Percentiles rank a stretch among this genome's conserved stretches.
Evolutionary conservation across 1,140 invertebrate genomes (phyloP).

Genomic region (Tetranychus urticae): DNA sequence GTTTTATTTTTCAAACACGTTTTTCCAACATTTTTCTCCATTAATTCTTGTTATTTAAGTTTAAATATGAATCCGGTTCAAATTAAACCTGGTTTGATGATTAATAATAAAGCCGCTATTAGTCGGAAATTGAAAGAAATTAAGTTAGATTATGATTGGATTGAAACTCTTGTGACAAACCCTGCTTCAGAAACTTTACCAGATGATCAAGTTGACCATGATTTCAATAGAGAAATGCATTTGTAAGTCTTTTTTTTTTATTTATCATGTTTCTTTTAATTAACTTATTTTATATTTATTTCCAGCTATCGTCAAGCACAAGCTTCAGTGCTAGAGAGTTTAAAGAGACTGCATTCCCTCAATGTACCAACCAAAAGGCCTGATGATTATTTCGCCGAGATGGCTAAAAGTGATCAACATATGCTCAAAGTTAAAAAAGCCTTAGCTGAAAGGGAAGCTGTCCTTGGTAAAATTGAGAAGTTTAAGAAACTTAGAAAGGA

Average conservation of each 20-base stretch:
- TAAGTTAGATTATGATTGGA: slow-evolving; percentile 47
- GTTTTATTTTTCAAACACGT: too few species aligned
- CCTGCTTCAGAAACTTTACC: slow-evolving; percentile 28
- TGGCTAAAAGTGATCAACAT: slow-evolving; percentile 89
- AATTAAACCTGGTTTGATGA: neutral
- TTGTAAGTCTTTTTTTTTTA: slow-evolving; percentile 28
- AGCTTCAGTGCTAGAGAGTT: slow-evolving; percentile 47
- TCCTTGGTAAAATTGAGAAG: slow-evolving; percentile 60
- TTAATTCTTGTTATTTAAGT: too few species aligned
- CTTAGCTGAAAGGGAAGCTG: slow-evolving; percentile 54
- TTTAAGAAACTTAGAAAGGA: slow-evolving; percentile 64
- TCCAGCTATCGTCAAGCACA: slow-evolving; percentile 66
- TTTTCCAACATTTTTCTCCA: too few species aligned
- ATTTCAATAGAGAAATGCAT: slow-evolving; percentile 69
- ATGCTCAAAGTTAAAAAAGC: slow-evolving; percentile 49
- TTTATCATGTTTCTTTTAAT: neutral
- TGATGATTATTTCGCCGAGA: slow-evolving; percentile 93
- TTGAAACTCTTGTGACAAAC: slow-evolving; percentile 54
- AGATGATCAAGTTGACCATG: slow-evolving; percentile 62
- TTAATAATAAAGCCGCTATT: slow-evolving; percentile 29
- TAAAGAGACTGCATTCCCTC: slow-evolving; percentile 44
- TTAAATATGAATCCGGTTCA: too few species aligned
- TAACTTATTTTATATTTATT: neutral
- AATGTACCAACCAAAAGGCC: slow-evolving; percentile 56
- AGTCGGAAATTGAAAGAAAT: slow-evolving; percentile 45